Conservation (phyloP, 2,888 invertebrate genomes). For the Napeogenes inachia region DNA sequence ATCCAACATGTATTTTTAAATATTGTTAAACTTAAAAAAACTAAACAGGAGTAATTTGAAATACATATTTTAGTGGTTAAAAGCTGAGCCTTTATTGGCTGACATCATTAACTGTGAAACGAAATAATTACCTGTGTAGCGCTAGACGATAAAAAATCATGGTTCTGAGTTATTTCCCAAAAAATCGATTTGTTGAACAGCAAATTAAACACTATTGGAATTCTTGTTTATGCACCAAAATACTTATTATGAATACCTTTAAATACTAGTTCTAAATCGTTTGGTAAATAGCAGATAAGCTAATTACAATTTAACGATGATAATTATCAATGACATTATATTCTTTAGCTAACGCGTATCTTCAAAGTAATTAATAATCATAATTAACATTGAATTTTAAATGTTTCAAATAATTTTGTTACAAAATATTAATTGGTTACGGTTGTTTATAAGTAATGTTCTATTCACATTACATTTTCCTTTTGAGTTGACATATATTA, state of each 20-base stretch:
- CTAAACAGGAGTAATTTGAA: neutral
- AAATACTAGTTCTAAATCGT: neutral
- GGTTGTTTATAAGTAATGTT: too few relatives aligned
- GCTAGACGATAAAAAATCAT: slow-evolving; percentile 17
- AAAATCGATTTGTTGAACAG: neutral
- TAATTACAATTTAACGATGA: neutral
- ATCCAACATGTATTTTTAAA: neutral
- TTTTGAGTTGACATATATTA: too few relatives aligned
- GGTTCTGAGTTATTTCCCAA: neutral
- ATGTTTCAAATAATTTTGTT: too few relatives aligned
- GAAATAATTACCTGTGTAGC: slow-evolving; percentile 15
- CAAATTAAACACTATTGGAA: neutral
- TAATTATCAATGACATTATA: neutral
- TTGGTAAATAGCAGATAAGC: slow-evolving; percentile 1
- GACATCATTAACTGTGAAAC: too few relatives aligned
- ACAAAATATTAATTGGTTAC: too few relatives aligned
- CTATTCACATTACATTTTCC: too few relatives aligned
- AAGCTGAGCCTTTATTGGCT: too few relatives aligned
- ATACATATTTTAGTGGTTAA: too few relatives aligned
- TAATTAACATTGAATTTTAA: too few relatives aligned
- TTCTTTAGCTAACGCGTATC: neutral
- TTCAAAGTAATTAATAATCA: too few relatives aligned
- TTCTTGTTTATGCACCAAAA: slow-evolving; percentile 1
- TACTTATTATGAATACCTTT: neutral
- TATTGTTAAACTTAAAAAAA: neutral